phyloP scores from a whole-genome alignment of 2,888 invertebrate genomes.

The Lampropteryx suffumata region DNA sequence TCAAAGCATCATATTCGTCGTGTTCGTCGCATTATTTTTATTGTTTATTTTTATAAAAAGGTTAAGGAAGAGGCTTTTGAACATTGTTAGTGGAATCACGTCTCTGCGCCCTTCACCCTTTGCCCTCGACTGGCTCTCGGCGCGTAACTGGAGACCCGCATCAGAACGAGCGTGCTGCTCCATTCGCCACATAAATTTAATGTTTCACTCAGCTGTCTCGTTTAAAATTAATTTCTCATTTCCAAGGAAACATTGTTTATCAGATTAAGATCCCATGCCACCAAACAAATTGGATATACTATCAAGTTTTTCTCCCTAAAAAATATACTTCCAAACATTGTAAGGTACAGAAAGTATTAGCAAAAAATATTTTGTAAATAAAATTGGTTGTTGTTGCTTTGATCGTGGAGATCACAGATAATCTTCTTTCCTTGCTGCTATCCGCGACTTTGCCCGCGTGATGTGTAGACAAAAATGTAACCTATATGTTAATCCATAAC shows the following conservation, averaged over 20 bases:
- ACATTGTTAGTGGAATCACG: slow-evolving; percentile 28
- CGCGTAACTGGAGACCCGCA: slow-evolving; percentile 26
- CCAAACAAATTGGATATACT: slow-evolving; percentile 17
- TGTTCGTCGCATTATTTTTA: not conserved
- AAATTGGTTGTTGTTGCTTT: too few relatives aligned
- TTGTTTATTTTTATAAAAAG: slow-evolving; percentile 20
- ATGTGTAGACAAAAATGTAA: too few relatives aligned
- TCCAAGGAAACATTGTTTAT: slow-evolving; percentile 16
- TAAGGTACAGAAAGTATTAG: not conserved
- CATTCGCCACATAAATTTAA: slow-evolving; percentile 27
- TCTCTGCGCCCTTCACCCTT: slow-evolving; percentile 9
- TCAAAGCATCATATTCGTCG: not conserved
- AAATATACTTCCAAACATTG: too few relatives aligned
- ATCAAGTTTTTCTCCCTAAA: slow-evolving; percentile 5
- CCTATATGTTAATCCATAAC: too few relatives aligned
- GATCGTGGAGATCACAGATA: too few relatives aligned
- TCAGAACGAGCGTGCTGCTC: slow-evolving; percentile 20
- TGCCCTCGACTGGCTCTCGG: slow-evolving; percentile 1
- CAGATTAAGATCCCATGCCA: slow-evolving; percentile 16
- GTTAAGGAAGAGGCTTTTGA: slow-evolving; percentile 13
- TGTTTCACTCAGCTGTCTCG: slow-evolving; percentile 23
- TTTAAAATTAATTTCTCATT: slow-evolving; percentile 29
- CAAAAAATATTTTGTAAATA: too few relatives aligned
- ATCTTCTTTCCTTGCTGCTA: too few relatives aligned
- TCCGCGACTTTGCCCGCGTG: too few relatives aligned